Base-by-base conservation (phyloP, 1,140 invertebrate species). In the Drosophila chauvacae region DNA sequence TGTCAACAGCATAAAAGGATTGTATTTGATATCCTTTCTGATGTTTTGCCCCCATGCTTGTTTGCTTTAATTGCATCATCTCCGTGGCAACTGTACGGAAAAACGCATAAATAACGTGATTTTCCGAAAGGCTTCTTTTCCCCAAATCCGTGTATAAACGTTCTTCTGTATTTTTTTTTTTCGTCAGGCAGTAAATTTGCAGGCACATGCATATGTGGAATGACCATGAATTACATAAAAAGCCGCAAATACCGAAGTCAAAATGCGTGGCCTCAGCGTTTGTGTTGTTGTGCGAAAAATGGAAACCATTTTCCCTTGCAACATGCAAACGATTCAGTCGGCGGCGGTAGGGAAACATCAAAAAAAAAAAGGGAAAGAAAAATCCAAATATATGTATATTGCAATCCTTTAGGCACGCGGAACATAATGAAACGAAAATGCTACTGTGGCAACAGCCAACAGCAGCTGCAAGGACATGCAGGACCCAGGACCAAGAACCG, bases 171-270 rank as follows among this genome's bases (percentile, higher is more conserved):
- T 66, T 42, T 30, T 28, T 58, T n/a, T 39, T 58, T 57, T 23
- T 53, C 9, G 50, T 47, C 42, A 72, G 76, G 77, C 76, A 78
- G 75, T 78, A 78, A 77, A 78, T 79, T 72, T 69, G 47, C 63
- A 53, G 50, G 56, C 64, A 62, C 50, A 41, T 61, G 59, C 47
- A 78, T 41, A 73, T 75, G 70, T 68, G 68, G 73, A 88, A 85
- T 90, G 81, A 84, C 85, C 85, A 90, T 90, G 85, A 90, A 90
- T 90, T 90, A 90, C 85, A 90, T 90, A 90, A 90, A 87, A 90
- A 90, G 81, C 85, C 86, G 85, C 85, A 90, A 90, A 90, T 90
- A 84, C 85, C 85, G 85, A 90, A 90, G 85, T 90, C 85, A 85
- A 90, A 90, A 90, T 90, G 85, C 81, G 81, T 88, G 78, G 85